Evolutionary conservation across 2,797 vertebrate genomes (phyloP).

Genomic region (Alfaro cultratus): DNA sequence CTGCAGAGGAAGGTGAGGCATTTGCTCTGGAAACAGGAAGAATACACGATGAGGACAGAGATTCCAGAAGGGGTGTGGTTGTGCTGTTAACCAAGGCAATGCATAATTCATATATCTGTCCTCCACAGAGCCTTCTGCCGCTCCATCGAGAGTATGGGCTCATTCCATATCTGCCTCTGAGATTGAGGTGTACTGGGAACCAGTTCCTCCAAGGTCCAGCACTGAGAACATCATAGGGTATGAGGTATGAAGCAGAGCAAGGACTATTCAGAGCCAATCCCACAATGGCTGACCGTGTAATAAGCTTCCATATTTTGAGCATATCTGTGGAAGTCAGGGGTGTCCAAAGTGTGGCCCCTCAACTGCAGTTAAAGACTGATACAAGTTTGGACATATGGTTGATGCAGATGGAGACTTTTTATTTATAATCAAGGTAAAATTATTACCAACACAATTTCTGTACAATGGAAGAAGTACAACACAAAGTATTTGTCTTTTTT

Average conservation of each 20-base stretch:
- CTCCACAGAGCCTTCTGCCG: conserved; percentile 77
- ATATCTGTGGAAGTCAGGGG: conserved; percentile 6
- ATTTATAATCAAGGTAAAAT: no score
- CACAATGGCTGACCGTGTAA: conserved; percentile 49
- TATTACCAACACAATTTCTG: no score
- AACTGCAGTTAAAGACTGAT: no score
- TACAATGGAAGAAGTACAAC: no score
- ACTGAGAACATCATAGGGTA: conserved; percentile 86
- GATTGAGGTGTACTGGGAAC: conserved; percentile 87
- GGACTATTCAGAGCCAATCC: conserved; percentile 39
- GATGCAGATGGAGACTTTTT: no score
- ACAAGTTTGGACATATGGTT: no score
- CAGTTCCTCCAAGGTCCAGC: conserved; percentile 76
- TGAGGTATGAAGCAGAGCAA: conserved; percentile 75
- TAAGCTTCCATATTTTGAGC: conserved; percentile 25
- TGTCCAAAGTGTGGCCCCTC: no score
- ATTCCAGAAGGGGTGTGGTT: conserved; percentile 4
- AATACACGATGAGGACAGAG: neutral
- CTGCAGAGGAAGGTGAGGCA: conserved; percentile 87
- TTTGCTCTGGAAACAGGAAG: conserved; percentile 2
- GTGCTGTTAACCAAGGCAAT: conserved; percentile 15
- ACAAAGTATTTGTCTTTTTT: no score
- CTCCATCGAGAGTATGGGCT: conserved; percentile 77
- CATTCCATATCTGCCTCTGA: conserved; percentile 83
- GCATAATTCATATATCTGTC: conserved; percentile 21